Conservation (phyloP, 1,140 invertebrate genomes). For the Heterodera carotae region DNA sequence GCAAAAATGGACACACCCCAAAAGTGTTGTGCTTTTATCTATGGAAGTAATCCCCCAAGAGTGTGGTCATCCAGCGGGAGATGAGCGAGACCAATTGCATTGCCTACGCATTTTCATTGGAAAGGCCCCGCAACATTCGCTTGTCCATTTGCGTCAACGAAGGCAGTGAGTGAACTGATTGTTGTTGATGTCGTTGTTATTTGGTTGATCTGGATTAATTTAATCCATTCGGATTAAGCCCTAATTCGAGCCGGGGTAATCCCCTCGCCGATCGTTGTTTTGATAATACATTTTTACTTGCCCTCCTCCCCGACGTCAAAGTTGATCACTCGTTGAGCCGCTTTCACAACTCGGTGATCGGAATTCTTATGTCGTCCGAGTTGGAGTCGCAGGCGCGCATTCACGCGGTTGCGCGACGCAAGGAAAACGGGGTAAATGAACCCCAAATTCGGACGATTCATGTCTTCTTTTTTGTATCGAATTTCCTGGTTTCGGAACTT, state of each 20-base stretch:
- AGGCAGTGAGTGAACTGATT: conserved; percentile 47
- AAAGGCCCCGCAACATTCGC: conserved; percentile 34
- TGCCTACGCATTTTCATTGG: conserved; percentile 45
- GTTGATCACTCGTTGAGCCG: conserved; percentile 47
- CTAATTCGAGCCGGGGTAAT: too few species aligned
- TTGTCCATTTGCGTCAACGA: conserved; percentile 45
- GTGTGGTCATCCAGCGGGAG: conserved; percentile 43
- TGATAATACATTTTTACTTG: too few species aligned
- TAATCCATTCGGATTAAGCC: too few species aligned
- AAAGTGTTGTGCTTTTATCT: too few species aligned
- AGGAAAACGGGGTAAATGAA: conserved; percentile 28
- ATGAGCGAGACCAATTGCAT: conserved; percentile 42
- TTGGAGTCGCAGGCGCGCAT: conserved; percentile 23
- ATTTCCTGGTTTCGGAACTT: too few species aligned
- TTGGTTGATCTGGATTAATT: too few species aligned
- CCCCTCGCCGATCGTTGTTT: too few species aligned
- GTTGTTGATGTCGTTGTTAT: too few species aligned
- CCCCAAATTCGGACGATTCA: background rate
- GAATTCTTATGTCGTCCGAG: conserved; percentile 39
- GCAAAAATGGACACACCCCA: too few species aligned
- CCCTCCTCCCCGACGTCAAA: background rate
- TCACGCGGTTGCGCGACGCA: conserved; percentile 35
- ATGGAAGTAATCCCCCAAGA: conserved; percentile 30
- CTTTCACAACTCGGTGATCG: conserved; percentile 48
- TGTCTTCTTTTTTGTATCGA: too few species aligned